Conservation (phyloP, 2,797 vertebrate genomes). For the Anguilla marmorata region DNA sequence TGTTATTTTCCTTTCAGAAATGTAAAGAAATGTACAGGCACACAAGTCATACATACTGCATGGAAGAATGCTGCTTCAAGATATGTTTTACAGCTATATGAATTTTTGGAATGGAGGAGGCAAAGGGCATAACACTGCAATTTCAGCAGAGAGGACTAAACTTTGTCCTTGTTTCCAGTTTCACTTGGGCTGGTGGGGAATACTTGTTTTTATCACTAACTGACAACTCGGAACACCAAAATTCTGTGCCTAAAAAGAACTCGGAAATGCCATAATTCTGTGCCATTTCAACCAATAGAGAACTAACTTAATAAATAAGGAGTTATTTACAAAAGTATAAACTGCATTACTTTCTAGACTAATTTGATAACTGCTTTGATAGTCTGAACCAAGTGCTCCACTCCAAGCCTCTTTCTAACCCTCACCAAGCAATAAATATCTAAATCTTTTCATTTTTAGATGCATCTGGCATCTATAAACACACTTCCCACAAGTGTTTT, state of each 20-base stretch:
- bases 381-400: conserved; percentile 63
- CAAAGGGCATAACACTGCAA: conserved; percentile 37
- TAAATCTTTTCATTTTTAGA: conserved; percentile 25
- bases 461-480: conserved; percentile 25
- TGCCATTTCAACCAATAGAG: conserved; percentile 65
- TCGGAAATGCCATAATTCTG: conserved; percentile 45
- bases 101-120: conserved; percentile 17
- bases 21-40: conserved; percentile 66
- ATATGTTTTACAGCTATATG: conserved; percentile 40
- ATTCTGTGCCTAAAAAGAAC: conserved; percentile 50
- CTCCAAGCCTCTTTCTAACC: conserved; percentile 52
- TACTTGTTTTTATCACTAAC: conserved; percentile 47
- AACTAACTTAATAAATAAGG: conserved; percentile 80
- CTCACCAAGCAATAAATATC: conserved; percentile 46
- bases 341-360: conserved; percentile 50
- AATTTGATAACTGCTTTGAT: conserved; percentile 64
- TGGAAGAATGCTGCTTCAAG: conserved; percentile 52
- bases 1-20: conserved; percentile 62
- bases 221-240: conserved; percentile 43
- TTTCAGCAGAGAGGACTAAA: conserved; percentile 45
- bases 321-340: conserved; percentile 78
- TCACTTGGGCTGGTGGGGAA: conserved; percentile 49
- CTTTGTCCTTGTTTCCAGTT: conserved; percentile 57
- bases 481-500: conserved; percentile 19
- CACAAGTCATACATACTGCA: conserved; percentile 65